Percentiles rank a stretch among this genome's conserved stretches.
These are phyloP conservation scores for Synergus japonicus DNA, from an alignment of 2,888 invertebrate genomes.

Conservation along the genomic window DNA sequence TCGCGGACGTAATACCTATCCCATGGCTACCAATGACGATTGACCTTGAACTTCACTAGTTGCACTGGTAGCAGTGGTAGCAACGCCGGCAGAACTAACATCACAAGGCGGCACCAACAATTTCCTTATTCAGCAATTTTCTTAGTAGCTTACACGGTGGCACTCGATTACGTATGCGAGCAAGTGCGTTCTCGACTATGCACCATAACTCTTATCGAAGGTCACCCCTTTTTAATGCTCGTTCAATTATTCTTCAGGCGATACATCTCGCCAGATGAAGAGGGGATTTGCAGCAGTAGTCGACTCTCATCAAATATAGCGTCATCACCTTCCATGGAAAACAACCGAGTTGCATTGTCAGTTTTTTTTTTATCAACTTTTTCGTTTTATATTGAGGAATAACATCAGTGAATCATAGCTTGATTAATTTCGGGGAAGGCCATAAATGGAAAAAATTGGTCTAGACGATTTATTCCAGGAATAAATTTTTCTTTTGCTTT, in stretches of 20 bases:
- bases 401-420: not conserved
- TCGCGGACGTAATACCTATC: conserved; percentile 65
- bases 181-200: conserved; percentile 56
- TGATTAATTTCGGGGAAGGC: no score
- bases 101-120: conserved; percentile 57
- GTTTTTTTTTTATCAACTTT: not conserved
- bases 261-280: conserved; percentile 5
- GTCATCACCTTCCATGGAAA: not conserved
- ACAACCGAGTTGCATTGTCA: not conserved
- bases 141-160: conserved; percentile 62
- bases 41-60: conserved; percentile 74
- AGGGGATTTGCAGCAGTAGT: not conserved
- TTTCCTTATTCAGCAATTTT: conserved; percentile 75
- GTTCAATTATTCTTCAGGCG: conserved; percentile 48
- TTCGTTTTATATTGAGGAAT: not conserved
- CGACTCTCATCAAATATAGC: not conserved
- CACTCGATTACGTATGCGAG: conserved; percentile 64
- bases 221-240: conserved; percentile 53
- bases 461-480: no score
- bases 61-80: conserved; percentile 53
- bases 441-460: no score
- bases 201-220: conserved; percentile 67
- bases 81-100: conserved; percentile 41
- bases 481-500: no score
- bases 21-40: conserved; percentile 58